Base-by-base conservation (phyloP, 1,140 invertebrate species). In the Ceratitis capitata region DNA sequence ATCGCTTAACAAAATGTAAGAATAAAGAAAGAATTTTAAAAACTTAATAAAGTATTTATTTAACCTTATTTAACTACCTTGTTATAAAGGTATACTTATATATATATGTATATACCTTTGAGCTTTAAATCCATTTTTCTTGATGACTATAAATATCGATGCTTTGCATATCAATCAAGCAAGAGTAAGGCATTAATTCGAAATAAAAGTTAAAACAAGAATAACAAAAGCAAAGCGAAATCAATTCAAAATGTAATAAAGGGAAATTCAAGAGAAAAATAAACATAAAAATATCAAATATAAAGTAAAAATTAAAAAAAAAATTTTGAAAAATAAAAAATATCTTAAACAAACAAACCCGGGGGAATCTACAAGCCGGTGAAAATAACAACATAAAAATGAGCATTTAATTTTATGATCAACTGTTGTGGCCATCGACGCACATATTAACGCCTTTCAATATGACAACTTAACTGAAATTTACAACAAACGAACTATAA, bases 401-500 rank as follows among this genome's bases (percentile, higher is more conserved):
- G 26, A 23, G 32, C 35, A 9, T 83, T 49, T 53, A 83, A n/a
- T 83, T 47, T 51, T 56, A 51, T 51, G 29, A 12, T 3, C 10
- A 53, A 83, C 51, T 32, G 47, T 29, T 83, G 23, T 19, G 14
- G 49, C 47, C 6, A 53, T 35, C 47, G 51, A 4, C 47, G 47
- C 82, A n/a, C n/a, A 83, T 83, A 32, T 83, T 49, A 83, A 83
- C 47, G 82, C 82, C 82, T 51, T 1, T 47, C 78, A 32, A 23
- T 53, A 35, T 51, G 82, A 83, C 82, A 83, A 51, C 82, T 83
- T 83, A 83, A 83, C 82, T 83, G 16, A 83, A 53, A 83, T 53
- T 83, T 83, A 83, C 45, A 83, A 83, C 29, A 53, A 83, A 51
- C 47, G 51, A 32, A 12, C 47, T 32, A 83, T 78, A 78, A 78